Evolutionary conservation across 2,113 vertebrate genomes (phyloP).

Genomic region (Myotis brandtii): DNA sequence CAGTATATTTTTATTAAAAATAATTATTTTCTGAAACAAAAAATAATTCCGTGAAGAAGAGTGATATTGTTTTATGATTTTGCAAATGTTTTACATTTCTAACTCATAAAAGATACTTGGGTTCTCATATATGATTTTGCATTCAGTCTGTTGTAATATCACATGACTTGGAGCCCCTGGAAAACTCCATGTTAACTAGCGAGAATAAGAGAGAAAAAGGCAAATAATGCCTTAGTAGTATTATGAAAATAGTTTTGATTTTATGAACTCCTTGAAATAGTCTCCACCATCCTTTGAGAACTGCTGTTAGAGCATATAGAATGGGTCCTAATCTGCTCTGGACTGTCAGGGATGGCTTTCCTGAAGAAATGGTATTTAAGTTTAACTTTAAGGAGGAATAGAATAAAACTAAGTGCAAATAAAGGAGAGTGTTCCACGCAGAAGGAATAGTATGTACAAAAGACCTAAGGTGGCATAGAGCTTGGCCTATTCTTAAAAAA

Average conservation of each 20-base stretch:
- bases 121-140: background rate
- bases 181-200: background rate
- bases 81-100: background rate
- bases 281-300: background rate
- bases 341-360: background rate
- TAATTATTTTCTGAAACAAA: background rate
- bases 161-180: background rate
- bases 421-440: background rate
- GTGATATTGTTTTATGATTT: background rate
- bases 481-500: background rate
- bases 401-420: background rate
- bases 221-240: background rate
- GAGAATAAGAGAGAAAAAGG: background rate
- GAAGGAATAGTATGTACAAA: background rate
- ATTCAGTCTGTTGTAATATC: background rate
- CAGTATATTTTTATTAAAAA: background rate
- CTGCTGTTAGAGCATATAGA: background rate
- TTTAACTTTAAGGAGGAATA: conserved; percentile 11
- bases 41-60: background rate
- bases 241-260: conserved; percentile 25
- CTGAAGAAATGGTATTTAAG: background rate
- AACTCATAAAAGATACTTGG: background rate
- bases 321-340: background rate
- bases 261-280: background rate
- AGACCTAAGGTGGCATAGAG: background rate